Conservation (phyloP, 2,797 vertebrate species). For the Enteromius treurensis region DNA sequence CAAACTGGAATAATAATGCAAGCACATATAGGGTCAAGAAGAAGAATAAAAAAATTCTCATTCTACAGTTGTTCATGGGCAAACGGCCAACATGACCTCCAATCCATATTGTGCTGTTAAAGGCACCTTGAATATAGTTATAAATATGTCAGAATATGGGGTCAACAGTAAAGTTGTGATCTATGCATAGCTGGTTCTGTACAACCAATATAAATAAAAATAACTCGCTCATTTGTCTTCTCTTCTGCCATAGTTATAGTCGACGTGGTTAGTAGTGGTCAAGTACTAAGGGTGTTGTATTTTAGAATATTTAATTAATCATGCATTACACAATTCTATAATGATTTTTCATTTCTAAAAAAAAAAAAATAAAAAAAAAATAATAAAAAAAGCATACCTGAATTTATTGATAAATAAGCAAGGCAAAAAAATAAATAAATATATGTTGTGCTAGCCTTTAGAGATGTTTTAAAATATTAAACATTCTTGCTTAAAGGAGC, state of each 20-base stretch:
- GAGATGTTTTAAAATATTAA: too few relatives aligned
- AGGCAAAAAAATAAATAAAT: too few relatives aligned
- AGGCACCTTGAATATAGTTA: slow-evolving; percentile 38
- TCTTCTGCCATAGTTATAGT: background rate
- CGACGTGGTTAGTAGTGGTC: slow-evolving; percentile 8
- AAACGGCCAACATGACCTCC: slow-evolving; percentile 25
- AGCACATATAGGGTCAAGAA: slow-evolving; percentile 8
- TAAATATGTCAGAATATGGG: slow-evolving; percentile 37
- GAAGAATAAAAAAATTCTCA: slow-evolving; percentile 19
- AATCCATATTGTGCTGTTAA: slow-evolving; percentile 33
- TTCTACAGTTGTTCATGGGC: slow-evolving; percentile 34
- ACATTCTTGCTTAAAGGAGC: too few relatives aligned
- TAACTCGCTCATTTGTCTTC: background rate
- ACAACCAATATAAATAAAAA: slow-evolving; percentile 26
- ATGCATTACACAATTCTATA: background rate
- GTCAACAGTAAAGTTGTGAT: slow-evolving; percentile 31
- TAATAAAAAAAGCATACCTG: background rate
- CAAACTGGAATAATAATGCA: slow-evolving; percentile 49
- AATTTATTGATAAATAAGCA: background rate
- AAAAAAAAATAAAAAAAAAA: background rate
- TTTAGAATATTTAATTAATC: background rate
- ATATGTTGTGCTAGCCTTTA: too few relatives aligned
- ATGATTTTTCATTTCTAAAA: background rate
- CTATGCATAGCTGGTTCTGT: slow-evolving; percentile 19
- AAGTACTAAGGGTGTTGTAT: background rate